Base-by-base conservation (phyloP, 2,888 invertebrate species). In the Lysandra bellargus region DNA sequence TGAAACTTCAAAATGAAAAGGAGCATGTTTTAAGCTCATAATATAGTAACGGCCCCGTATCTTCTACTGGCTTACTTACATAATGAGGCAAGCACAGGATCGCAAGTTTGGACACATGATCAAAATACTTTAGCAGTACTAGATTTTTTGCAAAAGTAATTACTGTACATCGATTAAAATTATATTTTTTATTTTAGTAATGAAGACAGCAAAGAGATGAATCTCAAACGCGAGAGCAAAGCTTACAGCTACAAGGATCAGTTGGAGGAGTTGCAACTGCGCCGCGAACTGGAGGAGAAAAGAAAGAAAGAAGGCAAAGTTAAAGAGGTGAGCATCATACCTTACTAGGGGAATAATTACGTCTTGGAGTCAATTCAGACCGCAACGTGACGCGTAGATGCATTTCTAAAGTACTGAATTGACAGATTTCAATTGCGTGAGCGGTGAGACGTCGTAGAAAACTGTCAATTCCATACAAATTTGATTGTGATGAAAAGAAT, bases 161-260 rank as follows among this genome's bases (percentile, higher is more conserved):
- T n/a, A n/a, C 17, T 1, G 17, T n/a, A 60, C 60, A 17, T 14
- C 5, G n/a, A 64, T 64, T 30, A 2, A 12, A 79, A 23, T 49
- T 5, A 12, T 44, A 9, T n/a, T 73, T 44, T 17, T 14, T 17
- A 23, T 74, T 79, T 69, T 83, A 95, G 95, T 0, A 95, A 92
- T 80, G 95, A 95, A 69, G 94, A 94, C 82, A 91, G 83, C 82
- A 91, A 90, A 60, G 95, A 93, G 78, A 96, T 96, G 95, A 99
- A 99, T 85, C 95, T 99, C 89, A 98, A 98, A 90, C 96, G 99
- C 23, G 99, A 99, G 89, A 99, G 98, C 90, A 99, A 99, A 92
- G 98, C 97, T 1, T 99, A 99, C 90, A 98, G 98, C 82, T 99
- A 98, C 90, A 98, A 98, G 88, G 99, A 99, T 82, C 99, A 99